Conservation (phyloP, 2,888 invertebrate species). For the Latrodectus hesperus region DNA sequence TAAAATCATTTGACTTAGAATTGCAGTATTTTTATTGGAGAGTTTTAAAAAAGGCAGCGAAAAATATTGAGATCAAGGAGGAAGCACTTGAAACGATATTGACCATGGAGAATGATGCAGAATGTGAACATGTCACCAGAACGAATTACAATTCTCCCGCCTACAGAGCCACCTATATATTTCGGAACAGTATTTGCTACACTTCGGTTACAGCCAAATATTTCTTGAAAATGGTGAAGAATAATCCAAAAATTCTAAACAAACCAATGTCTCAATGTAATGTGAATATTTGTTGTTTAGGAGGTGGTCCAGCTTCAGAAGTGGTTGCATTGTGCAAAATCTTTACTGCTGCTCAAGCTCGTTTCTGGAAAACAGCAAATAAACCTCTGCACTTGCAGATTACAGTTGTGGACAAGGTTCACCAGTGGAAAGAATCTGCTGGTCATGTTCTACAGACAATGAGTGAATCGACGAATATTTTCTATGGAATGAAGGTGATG, state of each 20-base stretch:
- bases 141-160: too few relatives aligned
- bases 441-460: constrained; percentile 17
- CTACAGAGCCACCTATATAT: too few relatives aligned
- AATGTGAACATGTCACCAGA: too few relatives aligned
- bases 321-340: constrained; percentile 29
- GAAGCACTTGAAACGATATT: not conserved
- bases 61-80: not conserved
- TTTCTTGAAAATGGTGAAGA: not conserved
- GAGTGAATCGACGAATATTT: not conserved
- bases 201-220: constrained; percentile 35
- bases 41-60: constrained; percentile 20
- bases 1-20: constrained; percentile 24
- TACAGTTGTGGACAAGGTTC: constrained; percentile 31
- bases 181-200: too few relatives aligned
- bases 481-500: not conserved
- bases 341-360: not conserved
- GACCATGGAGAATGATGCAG: constrained; percentile 17
- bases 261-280: not conserved
- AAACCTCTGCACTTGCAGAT: constrained; percentile 12
- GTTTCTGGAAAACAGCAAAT: not conserved
- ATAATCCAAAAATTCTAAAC: not conserved
- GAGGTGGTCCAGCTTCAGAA: constrained; percentile 52
- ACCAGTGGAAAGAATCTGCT: constrained; percentile 26
- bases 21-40: constrained; percentile 35
- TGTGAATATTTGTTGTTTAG: constrained; percentile 39